Evolutionary conservation across 2,113 vertebrate genomes (phyloP), one percentile per base, ranked within the genome.

Genomic region (Pseudopipra pipra): DNA sequence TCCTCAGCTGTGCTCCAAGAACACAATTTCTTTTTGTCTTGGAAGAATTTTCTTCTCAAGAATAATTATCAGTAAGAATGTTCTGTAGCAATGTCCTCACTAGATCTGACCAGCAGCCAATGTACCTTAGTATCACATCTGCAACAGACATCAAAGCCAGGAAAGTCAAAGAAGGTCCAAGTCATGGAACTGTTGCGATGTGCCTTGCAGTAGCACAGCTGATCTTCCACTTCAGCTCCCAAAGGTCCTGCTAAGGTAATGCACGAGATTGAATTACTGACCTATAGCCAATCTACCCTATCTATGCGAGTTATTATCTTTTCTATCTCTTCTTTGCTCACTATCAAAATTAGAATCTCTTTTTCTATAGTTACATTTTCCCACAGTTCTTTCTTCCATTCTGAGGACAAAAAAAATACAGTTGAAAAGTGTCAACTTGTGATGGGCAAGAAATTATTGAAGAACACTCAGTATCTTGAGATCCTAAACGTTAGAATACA

Each of bases 1-100:
- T 39, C 10, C 5, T 12, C 14, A 90, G 16, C 14, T 8, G 1
- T 0, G 0, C 15, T 44, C 14, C 52, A 81, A 8, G 18, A 63
- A 22, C 22, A 61, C 1, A 1, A 0, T 14, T 78, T 67, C 4
- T 77, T 82, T 47, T 59, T 47, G 47, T 44, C 11, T 35, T 28
- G 14, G 24, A 84, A 56, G 5, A 46, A 3, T 16, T 25, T 58
- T 59, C 46, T 41, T 28, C 37, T 39, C 14, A 77, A 44, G 31
- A n/a, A 52, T 35, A 59, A n/a, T 56, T 66, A 35, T 52, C n/a
- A 44, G 44, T 31, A 51, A 27, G 27, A 21, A 35, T 35, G 5
- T 28, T 81, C 47, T 47, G 11, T 15, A 62, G 24, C 14, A 44
- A 56, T 77, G 49, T 44, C 52, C 46, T 15, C 21, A 27, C 18